Percentiles rank a stretch among this genome's conserved stretches.
Conservation (phyloP, 2,797 vertebrate genomes). For the Acipenser transmontanus region DNA sequence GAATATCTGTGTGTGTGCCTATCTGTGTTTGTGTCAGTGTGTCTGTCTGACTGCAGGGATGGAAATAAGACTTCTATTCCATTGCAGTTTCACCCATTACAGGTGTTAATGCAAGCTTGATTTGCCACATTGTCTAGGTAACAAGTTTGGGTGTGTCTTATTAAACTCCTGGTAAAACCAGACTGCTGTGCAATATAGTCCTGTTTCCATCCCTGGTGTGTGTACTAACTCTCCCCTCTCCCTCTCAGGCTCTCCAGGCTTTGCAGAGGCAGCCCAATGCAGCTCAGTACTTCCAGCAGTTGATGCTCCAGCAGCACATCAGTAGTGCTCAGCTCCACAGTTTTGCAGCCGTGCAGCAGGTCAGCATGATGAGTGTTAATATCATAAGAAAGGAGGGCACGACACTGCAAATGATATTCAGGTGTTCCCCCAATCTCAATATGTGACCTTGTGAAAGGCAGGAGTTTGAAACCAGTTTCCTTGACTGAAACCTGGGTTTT, state of each 20-base stretch:
- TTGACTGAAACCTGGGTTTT: not conserved
- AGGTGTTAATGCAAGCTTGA: too few relatives aligned
- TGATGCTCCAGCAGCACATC: slow-evolving; percentile 97
- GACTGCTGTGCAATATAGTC: too few relatives aligned
- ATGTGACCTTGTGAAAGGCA: not conserved
- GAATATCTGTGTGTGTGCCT: too few relatives aligned
- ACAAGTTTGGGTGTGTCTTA: too few relatives aligned
- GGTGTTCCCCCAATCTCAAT: too few relatives aligned
- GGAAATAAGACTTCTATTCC: too few relatives aligned
- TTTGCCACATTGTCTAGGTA: too few relatives aligned
- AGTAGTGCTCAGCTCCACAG: slow-evolving; percentile 91
- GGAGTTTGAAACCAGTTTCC: not conserved
- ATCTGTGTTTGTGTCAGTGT: too few relatives aligned
- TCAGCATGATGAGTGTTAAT: slow-evolving; percentile 38
- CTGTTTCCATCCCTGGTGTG: not conserved
- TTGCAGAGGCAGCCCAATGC: slow-evolving; percentile 94
- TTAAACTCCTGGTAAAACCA: too few relatives aligned
- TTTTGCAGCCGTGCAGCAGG: slow-evolving; percentile 94
- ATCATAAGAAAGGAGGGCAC: slow-evolving; percentile 14
- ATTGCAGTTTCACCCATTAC: too few relatives aligned
- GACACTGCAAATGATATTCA: too few relatives aligned
- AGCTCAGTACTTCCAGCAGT: slow-evolving; percentile 95
- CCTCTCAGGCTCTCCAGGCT: slow-evolving; percentile 84
- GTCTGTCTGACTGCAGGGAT: too few relatives aligned
- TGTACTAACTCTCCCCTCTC: slow-evolving; percentile 22